Base-by-base conservation (phyloP, 2,888 invertebrate species). In the Netelia melanura region DNA sequence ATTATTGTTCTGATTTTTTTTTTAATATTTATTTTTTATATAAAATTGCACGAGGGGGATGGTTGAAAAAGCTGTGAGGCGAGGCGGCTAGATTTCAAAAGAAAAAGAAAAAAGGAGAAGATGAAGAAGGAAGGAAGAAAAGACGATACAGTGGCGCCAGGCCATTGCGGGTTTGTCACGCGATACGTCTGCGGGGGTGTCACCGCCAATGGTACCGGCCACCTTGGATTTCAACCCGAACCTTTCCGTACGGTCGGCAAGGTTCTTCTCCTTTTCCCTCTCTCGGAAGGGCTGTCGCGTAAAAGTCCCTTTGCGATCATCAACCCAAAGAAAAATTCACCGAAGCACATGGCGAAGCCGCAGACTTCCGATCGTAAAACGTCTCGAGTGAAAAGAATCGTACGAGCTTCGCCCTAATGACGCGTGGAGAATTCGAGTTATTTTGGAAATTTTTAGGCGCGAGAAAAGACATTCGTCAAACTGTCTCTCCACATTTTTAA, bases 101-200 rank as follows among this genome's bases (percentile, higher is more conserved):
- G 38, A 38, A 38, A 38, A 38, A 0, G 38, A 38, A 38, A 6
- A 38, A 38, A 38, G 8, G 6, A 38, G 38, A 38, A 38, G 14
- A 85, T 68, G 87, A 88, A 82, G 64, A 82, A 77, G 82, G 83
- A 86, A 86, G 80, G 76, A 85, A 86, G 87, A 84, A 89, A 88
- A 87, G 83, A 92, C 90, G 92, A 91, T 91, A 88, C 90, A 86
- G 88, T 91, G 93, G 93, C 93, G 93, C 93, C 93, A 91, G 89
- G 89, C 87, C 90, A 88, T 89, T 91, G 87, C 91, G 85, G 85
- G 90, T 82, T 86, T 89, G 93, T 92, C 93, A 93, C 91, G 92
- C 91, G 92, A 93, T 93, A 90, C 90, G 92, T 90, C 89, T 90
- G 88, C 88, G 86, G 87, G 90, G 90, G 91, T 91, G 91, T 91